Percentiles rank a stretch among this genome's conserved stretches.
Conservation (phyloP, 2,113 vertebrate species). For the Spheniscus mendiculus region DNA sequence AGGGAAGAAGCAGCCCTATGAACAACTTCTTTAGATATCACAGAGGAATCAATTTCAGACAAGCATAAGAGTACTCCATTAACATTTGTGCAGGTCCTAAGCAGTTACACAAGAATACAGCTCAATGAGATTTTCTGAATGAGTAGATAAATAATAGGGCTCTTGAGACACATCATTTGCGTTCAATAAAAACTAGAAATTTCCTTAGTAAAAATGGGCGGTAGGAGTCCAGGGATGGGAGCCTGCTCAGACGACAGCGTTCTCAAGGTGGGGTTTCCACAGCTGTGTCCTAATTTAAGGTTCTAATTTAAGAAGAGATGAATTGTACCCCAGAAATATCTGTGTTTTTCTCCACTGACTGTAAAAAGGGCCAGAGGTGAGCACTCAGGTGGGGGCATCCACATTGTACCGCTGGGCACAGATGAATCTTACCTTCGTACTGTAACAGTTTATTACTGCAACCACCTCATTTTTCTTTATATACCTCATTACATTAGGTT, state of each 20-base stretch:
- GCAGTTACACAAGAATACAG: background rate
- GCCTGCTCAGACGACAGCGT: background rate
- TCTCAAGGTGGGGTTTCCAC: background rate
- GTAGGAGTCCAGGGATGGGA: background rate
- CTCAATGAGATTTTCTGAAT: constrained; percentile 19
- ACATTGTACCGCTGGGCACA: background rate
- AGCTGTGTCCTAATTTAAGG: background rate
- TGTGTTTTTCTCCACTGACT: background rate
- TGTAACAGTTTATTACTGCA: background rate
- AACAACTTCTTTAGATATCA: background rate
- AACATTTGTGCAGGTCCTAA: background rate
- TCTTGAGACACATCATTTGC: background rate
- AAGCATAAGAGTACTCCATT: background rate
- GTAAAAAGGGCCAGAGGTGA: background rate
- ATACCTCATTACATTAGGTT: background rate
- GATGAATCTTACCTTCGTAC: background rate
- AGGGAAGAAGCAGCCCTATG: background rate
- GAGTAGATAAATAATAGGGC: background rate
- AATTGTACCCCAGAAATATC: background rate
- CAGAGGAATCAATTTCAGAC: background rate
- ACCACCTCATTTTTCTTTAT: background rate
- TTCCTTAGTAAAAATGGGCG: background rate
- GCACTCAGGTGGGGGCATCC: background rate
- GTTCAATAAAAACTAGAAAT: background rate
- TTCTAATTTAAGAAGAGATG: background rate